Conservation (phyloP, 1,140 invertebrate species). For the Pseudoatta argentina region DNA sequence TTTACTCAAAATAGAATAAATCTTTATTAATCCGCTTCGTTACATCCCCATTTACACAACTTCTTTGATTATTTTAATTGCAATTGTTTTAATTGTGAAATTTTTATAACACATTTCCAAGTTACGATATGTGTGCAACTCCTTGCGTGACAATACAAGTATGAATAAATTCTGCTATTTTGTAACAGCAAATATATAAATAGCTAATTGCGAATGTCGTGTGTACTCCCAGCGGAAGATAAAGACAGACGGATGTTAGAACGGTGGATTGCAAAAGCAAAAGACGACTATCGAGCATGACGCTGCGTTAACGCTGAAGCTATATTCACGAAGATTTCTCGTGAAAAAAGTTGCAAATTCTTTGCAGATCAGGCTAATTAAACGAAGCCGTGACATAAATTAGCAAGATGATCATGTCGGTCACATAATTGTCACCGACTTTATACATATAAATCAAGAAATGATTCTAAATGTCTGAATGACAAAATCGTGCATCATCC, state of each 20-base stretch:
- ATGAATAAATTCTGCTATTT: background rate
- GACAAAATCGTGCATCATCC: no score
- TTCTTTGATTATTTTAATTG: background rate
- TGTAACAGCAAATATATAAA: background rate
- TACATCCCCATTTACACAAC: background rate
- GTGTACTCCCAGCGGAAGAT: conserved; percentile 7
- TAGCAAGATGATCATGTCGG: background rate
- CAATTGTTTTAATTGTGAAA: background rate
- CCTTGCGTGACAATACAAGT: background rate
- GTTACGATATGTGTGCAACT: background rate
- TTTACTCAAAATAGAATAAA: background rate
- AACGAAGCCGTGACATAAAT: background rate
- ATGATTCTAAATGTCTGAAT: background rate
- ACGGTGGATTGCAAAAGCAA: background rate
- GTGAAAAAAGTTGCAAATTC: background rate
- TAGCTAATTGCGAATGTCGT: background rate
- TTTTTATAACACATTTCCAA: no score
- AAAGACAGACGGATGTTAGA: background rate
- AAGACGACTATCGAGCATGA: background rate
- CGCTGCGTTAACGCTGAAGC: background rate
- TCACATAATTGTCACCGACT: background rate
- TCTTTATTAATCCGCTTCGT: background rate
- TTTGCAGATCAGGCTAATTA: background rate
- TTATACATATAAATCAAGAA: background rate
- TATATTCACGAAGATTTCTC: background rate